A percentile compares a stretch with the other conserved stretches of the same genome.
Evolutionary conservation across 1,140 invertebrate species (phyloP).

Genomic region (Campodea augens): DNA sequence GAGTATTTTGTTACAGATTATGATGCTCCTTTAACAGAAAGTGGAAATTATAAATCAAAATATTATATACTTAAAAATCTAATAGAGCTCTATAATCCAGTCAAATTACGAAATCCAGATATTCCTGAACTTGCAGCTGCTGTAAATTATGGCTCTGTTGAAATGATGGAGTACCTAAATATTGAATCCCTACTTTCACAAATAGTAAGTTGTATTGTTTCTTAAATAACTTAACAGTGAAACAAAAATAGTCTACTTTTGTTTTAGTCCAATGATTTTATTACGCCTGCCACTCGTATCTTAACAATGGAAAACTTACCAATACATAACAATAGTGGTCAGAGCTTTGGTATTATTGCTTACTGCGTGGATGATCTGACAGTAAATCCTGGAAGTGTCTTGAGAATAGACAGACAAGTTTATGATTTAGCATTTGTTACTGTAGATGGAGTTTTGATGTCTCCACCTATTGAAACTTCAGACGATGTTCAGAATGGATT

Average conservation of each 20-base stretch:
- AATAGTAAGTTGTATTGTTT: slow-evolving; percentile 16
- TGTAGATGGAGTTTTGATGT: too few species aligned
- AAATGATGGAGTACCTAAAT: slow-evolving; percentile 17
- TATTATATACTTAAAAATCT: slow-evolving; percentile 22
- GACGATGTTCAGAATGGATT: too few species aligned
- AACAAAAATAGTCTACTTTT: too few species aligned
- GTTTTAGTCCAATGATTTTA: too few species aligned
- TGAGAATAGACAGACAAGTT: too few species aligned
- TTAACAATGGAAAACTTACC: slow-evolving; percentile 40
- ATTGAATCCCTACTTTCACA: slow-evolving; percentile 19
- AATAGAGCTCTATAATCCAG: slow-evolving; percentile 20
- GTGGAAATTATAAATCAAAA: slow-evolving; percentile 28
- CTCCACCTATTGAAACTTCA: too few species aligned
- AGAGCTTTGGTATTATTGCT: slow-evolving; percentile 36
- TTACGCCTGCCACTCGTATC: too few species aligned
- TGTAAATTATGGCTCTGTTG: slow-evolving; percentile 18
- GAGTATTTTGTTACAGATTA: slow-evolving; percentile 28
- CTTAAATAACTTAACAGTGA: too few species aligned
- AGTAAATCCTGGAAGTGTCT: too few species aligned
- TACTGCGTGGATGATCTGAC: too few species aligned
- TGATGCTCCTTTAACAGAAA: slow-evolving; percentile 30
- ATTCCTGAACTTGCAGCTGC: slow-evolving; percentile 18
- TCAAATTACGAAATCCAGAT: slow-evolving; percentile 22
- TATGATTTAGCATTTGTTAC: too few species aligned
- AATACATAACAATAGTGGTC: slow-evolving; percentile 30